Evolutionary conservation across 2,888 invertebrate species (phyloP).

Genomic region (Xanthorhoe designata): DNA sequence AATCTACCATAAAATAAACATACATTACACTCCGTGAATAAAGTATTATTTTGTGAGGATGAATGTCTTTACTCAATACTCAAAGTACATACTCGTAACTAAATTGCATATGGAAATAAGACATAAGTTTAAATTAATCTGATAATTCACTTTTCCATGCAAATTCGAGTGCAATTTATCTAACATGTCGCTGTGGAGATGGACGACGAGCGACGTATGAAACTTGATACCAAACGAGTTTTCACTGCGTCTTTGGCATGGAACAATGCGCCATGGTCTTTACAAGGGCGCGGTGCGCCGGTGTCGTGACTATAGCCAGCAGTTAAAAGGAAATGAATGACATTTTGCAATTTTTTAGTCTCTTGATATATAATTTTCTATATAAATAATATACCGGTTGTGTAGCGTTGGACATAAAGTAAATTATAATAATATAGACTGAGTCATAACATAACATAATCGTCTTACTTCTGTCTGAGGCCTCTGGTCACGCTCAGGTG

Average conservation of each 20-base stretch:
- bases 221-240: conserved; percentile 68
- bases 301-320: conserved; percentile 29
- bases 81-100: neutral
- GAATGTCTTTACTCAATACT: neutral
- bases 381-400: neutral
- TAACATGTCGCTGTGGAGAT: conserved; percentile 46
- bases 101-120: neutral
- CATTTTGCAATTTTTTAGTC: conserved; percentile 6
- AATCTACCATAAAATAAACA: conserved; percentile 8
- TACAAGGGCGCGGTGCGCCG: conserved; percentile 38
- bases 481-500: conserved; percentile 69
- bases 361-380: neutral
- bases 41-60: conserved; percentile 1
- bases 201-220: conserved; percentile 51
- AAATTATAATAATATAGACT: conserved; percentile 40
- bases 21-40: neutral
- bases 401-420: conserved; percentile 24
- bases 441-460: conserved; percentile 59
- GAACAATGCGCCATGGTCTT: conserved; percentile 61
- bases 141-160: conserved; percentile 23
- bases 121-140: neutral
- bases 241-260: conserved; percentile 52
- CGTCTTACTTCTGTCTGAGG: conserved; percentile 49
- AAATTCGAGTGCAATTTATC: conserved; percentile 20
- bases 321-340: conserved; percentile 23